Conservation (phyloP, 92 coral and sea anemone species). For the Hydrozoanthus gracilis region DNA sequence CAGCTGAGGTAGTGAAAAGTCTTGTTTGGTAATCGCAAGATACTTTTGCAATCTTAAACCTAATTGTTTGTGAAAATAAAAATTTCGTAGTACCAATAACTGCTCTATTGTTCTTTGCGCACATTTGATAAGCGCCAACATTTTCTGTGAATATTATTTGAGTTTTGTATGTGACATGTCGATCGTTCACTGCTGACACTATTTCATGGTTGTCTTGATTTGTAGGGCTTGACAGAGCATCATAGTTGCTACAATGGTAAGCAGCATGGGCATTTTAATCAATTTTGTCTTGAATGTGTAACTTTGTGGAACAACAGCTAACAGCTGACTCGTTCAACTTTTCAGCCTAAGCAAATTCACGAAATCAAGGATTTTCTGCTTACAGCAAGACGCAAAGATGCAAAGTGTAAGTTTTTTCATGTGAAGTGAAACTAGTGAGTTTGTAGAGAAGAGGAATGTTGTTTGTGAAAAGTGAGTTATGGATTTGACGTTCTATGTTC, state of each 20-base stretch:
- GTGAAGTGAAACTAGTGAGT: background rate
- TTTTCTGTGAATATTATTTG: background rate
- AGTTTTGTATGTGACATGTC: background rate
- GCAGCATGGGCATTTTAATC: background rate
- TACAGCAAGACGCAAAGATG: slow-evolving; percentile 97
- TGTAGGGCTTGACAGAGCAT: slow-evolving; percentile 26
- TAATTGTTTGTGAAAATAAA: background rate
- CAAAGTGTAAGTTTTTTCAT: slow-evolving; percentile 84
- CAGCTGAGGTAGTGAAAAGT: slow-evolving; percentile 56
- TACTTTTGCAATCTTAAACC: slow-evolving; percentile 61
- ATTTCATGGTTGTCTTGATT: background rate
- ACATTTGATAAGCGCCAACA: background rate
- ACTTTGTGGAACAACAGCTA: background rate
- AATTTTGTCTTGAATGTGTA: background rate
- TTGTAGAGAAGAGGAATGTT: too few species aligned
- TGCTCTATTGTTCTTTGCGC: background rate
- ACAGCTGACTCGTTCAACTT: background rate
- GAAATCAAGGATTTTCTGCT: slow-evolving; percentile 98
- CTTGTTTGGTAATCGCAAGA: slow-evolving; percentile 50
- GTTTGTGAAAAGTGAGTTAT: too few species aligned
- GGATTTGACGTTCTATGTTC: too few species aligned
- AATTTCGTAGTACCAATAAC: background rate
- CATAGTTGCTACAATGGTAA: slow-evolving; percentile 57
- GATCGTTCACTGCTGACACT: background rate
- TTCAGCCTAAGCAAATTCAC: slow-evolving; percentile 98